Conservation (phyloP, 2,113 vertebrate genomes). For the Anser cygnoides region DNA sequence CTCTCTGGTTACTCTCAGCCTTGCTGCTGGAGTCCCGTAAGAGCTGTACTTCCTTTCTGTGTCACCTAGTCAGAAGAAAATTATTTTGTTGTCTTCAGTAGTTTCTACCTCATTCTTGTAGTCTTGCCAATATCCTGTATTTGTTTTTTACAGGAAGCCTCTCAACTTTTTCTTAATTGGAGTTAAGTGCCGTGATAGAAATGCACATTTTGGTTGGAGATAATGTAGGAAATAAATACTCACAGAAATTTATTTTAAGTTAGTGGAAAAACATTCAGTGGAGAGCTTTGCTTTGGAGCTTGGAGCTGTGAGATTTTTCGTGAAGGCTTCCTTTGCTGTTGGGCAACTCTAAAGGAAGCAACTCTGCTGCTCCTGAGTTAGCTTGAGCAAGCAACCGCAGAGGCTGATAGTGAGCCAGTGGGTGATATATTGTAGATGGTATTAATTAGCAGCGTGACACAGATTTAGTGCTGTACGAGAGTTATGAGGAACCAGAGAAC, state of each 20-base stretch:
- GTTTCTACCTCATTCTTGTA: conserved; percentile 63
- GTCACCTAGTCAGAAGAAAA: conserved; percentile 53
- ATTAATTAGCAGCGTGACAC: not conserved
- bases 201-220: not conserved
- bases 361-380: not conserved
- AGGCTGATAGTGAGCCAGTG: not conserved
- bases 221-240: conserved; percentile 41
- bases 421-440: not conserved
- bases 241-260: not conserved
- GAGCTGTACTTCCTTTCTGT: conserved; percentile 29
- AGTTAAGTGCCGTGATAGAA: conserved; percentile 47
- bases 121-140: conserved; percentile 74
- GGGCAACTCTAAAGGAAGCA: not conserved
- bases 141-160: conserved; percentile 69
- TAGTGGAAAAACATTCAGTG: not conserved
- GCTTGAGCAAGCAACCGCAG: not conserved
- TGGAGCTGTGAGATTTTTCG: not conserved
- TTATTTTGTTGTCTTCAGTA: conserved; percentile 58
- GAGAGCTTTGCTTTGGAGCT: not conserved
- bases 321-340: not conserved
- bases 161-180: conserved; percentile 53
- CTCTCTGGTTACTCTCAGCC: not conserved
- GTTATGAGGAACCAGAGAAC: not conserved
- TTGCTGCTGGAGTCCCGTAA: not conserved
- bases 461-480: not conserved